Base-by-base conservation (phyloP, 1,140 invertebrate genomes). In the Solen grandis region DNA sequence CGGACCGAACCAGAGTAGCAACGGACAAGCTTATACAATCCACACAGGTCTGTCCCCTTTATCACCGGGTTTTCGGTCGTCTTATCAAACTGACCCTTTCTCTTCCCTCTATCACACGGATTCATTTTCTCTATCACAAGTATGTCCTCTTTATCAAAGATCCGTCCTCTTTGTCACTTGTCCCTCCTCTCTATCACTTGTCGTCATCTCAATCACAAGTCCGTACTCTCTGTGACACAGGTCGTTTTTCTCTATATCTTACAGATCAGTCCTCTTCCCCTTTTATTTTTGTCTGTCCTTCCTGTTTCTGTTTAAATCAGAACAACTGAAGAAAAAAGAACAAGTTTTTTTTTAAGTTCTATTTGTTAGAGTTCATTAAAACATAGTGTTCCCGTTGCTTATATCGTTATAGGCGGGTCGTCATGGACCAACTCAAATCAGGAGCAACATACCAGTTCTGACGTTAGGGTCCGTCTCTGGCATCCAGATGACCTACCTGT, bases 381-480 rank as follows among this genome's bases (percentile, higher is more conserved):
- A n/a, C n/a, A n/a, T n/a, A n/a, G n/a, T n/a, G n/a, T n/a, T n/a
- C n/a, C n/a, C n/a, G n/a, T 13, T 50, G 13, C n/a, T 13, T 50
- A 50, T 50, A 50, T 50, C 57, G 13, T 60, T 27, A 19, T 55
- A 29, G 22, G 33, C 59, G 70, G 70, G 22, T 4, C 3, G 19
- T 59, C 57, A 31, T 73, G 70, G 70, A 73, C 70, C 19, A 22
- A 33, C 4, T 16, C 19, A 25, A 73, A 60, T 29, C 70, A 73
- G 29, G 70, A 73, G 31, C 41, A 59, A 27, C 59, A 41, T 27
- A 59, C 29, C 13, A 73, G 54, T 2, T 54, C 35, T 5, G 59
- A 73, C 46, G 70, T 73, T 50, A 3, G 70, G 14, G 70, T 73
- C 0, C 54, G 70, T n/a, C 54, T 41, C 2, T 73, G 70, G 70